Percentiles rank a stretch among this genome's conserved stretches.
Evolutionary conservation across 2,797 vertebrate species (phyloP).

Genomic region (Takifugu rubripes): DNA sequence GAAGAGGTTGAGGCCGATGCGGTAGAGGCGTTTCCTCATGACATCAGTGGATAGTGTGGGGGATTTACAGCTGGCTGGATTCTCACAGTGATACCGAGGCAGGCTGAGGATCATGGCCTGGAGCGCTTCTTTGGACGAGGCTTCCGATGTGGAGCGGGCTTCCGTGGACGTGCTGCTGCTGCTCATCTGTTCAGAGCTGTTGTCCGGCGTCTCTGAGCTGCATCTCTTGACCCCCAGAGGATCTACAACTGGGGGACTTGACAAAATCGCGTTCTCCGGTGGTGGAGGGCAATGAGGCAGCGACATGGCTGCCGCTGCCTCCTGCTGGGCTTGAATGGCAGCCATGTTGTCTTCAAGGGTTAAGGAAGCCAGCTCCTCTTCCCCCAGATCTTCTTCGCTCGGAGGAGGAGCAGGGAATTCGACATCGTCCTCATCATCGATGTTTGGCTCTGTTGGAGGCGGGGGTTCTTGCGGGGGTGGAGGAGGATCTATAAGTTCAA

Average conservation of each 20-base stretch:
- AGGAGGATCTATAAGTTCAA: slow-evolving; percentile 51
- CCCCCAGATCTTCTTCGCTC: slow-evolving; percentile 70
- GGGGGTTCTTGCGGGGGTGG: slow-evolving; percentile 69
- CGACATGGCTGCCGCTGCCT: slow-evolving; percentile 16
- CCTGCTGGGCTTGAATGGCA: slow-evolving; percentile 42
- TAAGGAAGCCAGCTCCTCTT: slow-evolving; percentile 59
- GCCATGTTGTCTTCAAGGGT: slow-evolving; percentile 69
- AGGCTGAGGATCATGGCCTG: slow-evolving; percentile 98
- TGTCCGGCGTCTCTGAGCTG: slow-evolving; percentile 82
- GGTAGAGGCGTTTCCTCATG: slow-evolving; percentile 95
- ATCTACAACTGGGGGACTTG: slow-evolving; percentile 53
- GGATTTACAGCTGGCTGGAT: slow-evolving; percentile 93
- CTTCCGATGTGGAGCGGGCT: slow-evolving; percentile 84
- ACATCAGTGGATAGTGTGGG: slow-evolving; percentile 95
- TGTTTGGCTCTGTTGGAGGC: slow-evolving; percentile 57
- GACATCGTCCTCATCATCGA: slow-evolving; percentile 57
- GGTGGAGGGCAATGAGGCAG: slow-evolving; percentile 29
- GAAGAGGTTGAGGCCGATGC: slow-evolving; percentile 98
- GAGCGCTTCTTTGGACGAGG: slow-evolving; percentile 90
- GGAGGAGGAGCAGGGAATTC: slow-evolving; percentile 76
- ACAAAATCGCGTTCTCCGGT: slow-evolving; percentile 35
- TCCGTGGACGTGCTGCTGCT: slow-evolving; percentile 93
- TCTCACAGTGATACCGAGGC: slow-evolving; percentile 97
- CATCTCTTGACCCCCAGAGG: slow-evolving; percentile 74
- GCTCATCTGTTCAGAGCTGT: slow-evolving; percentile 90